Evolutionary conservation across 2,113 vertebrate genomes (phyloP).

Genomic region (Phainopepla nitens): DNA sequence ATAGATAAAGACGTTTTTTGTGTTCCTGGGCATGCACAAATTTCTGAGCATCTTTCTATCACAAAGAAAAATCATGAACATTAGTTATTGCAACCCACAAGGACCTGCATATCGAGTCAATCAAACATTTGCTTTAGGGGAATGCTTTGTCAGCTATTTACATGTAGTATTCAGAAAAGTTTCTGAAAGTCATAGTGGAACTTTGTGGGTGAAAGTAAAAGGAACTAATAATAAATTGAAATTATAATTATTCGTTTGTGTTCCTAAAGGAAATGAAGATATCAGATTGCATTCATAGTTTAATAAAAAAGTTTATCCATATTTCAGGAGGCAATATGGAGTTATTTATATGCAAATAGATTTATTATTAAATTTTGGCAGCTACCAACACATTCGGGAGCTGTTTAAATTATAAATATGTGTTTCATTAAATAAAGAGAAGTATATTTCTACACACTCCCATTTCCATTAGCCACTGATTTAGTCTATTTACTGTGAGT

Average conservation of each 20-base stretch:
- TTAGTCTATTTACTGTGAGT: neutral
- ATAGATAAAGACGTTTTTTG: neutral
- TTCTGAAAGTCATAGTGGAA: constrained; percentile 11
- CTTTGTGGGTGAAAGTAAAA: constrained; percentile 24
- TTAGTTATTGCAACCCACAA: neutral
- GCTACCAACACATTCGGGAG: neutral
- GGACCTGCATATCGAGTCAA: neutral
- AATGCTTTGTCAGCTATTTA: neutral
- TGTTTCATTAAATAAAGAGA: neutral
- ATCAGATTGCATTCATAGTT: neutral
- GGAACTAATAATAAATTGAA: constrained; percentile 17
- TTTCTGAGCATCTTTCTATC: neutral
- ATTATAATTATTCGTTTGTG: constrained; percentile 8
- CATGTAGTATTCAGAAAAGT: neutral
- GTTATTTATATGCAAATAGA: constrained; percentile 55
- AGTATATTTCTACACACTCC: neutral
- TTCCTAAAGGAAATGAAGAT: constrained; percentile 28
- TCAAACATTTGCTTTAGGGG: constrained; percentile 2
- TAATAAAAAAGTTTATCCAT: constrained; percentile 14
- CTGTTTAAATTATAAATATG: constrained; percentile 24
- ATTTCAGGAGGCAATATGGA: constrained; percentile 26
- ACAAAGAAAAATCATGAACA: neutral
- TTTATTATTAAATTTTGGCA: constrained; percentile 32
- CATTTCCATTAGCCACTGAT: neutral
- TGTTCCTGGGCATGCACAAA: neutral